Evolutionary conservation across 2,888 invertebrate species (phyloP).

Genomic region (Mycogona germanica): DNA sequence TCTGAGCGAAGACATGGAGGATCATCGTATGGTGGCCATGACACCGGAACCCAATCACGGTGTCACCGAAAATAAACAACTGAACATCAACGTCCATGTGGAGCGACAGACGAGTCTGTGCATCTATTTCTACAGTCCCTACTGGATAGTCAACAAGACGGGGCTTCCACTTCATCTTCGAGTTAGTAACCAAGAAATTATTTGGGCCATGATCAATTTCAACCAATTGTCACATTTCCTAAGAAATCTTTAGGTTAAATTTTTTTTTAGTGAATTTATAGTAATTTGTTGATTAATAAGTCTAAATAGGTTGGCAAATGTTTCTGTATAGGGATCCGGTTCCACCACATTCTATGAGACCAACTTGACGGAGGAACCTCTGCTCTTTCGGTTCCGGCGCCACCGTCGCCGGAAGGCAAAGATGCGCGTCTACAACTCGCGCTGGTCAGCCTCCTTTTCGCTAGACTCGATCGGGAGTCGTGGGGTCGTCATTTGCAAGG

Average conservation of each 20-base stretch:
- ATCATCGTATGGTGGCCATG: conserved; percentile 48
- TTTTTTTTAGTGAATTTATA: not conserved
- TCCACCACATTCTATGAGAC: conserved; percentile 35
- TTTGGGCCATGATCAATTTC: no score
- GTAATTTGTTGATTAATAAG: conserved; percentile 14
- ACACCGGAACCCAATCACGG: conserved; percentile 49
- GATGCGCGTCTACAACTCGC: conserved; percentile 35
- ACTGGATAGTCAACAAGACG: conserved; percentile 83
- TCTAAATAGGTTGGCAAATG: not conserved
- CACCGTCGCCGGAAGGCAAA: conserved; percentile 36
- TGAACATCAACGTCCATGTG: conserved; percentile 53
- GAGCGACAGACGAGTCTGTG: conserved; percentile 47
- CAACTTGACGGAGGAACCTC: conserved; percentile 39
- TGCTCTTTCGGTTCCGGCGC: conserved; percentile 49
- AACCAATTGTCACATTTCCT: no score
- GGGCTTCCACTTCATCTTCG: conserved; percentile 67
- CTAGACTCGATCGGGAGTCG: conserved; percentile 58
- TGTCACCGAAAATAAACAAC: conserved; percentile 49
- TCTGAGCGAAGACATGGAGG: conserved; percentile 48
- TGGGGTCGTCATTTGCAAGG: conserved; percentile 50
- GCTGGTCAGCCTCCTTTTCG: conserved; percentile 38
- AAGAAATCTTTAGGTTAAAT: conserved; percentile 4
- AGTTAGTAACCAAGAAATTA: no score
- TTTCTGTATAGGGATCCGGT: conserved; percentile 31
- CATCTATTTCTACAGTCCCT: conserved; percentile 60